These are phyloP conservation scores for Pandion haliaetus DNA, from an alignment of 2,113 vertebrate genomes.

Conservation along the genomic window DNA sequence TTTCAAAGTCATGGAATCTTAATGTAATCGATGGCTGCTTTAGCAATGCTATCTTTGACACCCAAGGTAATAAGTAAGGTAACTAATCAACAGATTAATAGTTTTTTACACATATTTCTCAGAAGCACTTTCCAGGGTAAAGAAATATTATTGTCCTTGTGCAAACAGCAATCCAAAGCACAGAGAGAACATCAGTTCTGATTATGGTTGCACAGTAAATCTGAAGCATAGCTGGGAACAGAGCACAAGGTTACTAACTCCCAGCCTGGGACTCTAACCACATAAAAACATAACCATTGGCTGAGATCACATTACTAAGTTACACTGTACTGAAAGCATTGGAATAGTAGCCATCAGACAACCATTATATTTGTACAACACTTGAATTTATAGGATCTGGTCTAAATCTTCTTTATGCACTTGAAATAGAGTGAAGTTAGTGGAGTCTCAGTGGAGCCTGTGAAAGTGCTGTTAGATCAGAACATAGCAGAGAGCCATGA, in stretches of 20 bases:
- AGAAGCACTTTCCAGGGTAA: neutral
- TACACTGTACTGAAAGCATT: neutral
- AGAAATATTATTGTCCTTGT: neutral
- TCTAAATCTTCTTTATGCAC: slow-evolving; percentile 31
- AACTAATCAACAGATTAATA: neutral
- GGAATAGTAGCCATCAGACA: neutral
- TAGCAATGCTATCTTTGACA: neutral
- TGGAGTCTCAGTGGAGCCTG: neutral
- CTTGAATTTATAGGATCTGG: neutral
- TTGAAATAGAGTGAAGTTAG: neutral
- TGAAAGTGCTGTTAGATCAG: neutral
- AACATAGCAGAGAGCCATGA: neutral
- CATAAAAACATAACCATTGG: neutral
- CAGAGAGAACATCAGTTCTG: neutral
- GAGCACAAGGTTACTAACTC: neutral
- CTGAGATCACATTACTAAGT: neutral
- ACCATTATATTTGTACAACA: neutral
- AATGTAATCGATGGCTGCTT: neutral
- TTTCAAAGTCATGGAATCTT: neutral
- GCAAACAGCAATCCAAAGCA: neutral
- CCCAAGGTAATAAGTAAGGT: neutral
- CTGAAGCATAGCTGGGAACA: neutral
- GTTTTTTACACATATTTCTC: neutral
- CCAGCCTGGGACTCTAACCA: neutral
- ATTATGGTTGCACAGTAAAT: neutral